Base-by-base conservation (phyloP, 2,888 invertebrate species). In the Agrotis segetum region DNA sequence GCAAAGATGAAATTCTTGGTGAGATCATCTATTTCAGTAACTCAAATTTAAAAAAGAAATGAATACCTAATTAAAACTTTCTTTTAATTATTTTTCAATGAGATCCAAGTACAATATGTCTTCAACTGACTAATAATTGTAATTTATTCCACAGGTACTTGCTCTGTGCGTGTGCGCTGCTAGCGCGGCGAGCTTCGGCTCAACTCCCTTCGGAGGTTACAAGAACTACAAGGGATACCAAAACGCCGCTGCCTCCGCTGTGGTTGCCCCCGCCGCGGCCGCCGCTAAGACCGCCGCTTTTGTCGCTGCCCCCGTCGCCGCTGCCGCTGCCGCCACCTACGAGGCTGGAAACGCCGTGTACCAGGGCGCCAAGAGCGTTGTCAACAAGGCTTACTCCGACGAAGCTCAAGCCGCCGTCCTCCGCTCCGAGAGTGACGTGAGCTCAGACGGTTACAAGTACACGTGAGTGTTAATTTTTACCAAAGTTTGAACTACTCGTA, bases 1-100 rank as follows among this genome's bases (percentile, higher is more conserved):
- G 70, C 87, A 90, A 87, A 74, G 67, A 92, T 92, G 92, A 91
- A 91, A 88, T 89, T 90, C 84, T 84, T 92, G 88, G 92, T 92
- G 62, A 88, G 91, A 81, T 75, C 65, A 67, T 61, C 69, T 46
- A 7, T 21, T 47, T 55, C 5, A 19, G 11, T 53, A 60, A 47
- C 16, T 46, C 0, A 13, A 49, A 62, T 52, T 19, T 14, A 24
- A 7, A 47, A 34, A 14, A n/a, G 3, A 49, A 44, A 49, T 49
- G 13, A 17, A 7, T 50, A 4, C 7, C 34, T 34, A 1, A n/a
- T 19, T 13, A 24, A n/a, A 16, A 29, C 17, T 47, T 52, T 68
- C 11, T 52, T 40, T 24, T 13, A 19, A 56, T 14, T 14, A 66
- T 16, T 34, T 56, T 56, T 19, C 7, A 52, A 53, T 19, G 13